Base-by-base conservation (phyloP, 2,888 invertebrate species). In the Parnassius orleans region DNA sequence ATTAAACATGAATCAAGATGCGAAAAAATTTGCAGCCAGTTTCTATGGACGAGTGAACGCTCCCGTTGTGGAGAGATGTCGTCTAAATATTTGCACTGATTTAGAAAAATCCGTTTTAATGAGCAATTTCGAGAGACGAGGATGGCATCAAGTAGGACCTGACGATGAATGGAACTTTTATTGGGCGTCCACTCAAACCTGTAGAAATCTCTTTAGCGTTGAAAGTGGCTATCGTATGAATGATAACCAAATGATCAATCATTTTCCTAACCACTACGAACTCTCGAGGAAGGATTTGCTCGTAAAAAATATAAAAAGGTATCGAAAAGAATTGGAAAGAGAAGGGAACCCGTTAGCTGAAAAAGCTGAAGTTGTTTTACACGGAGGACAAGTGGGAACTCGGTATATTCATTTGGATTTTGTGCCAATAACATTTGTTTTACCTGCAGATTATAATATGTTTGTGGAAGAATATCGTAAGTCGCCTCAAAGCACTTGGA, bases 371-470 rank as follows among this genome's bases (percentile, higher is more conserved):
- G 78, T 91, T 33, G 76, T 78, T 11, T 81, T 92, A 42, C 83
- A 86, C 1, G 92, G 89, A 14, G 96, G 97, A 46, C 95, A 95
- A 62, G 85, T 87, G 2, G 93, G 93, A 44, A 93, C 94, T 9
- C 94, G 95, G 71, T 97, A 97, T 80, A 81, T 95, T 58, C 94
- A 97, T 80, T 87, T 97, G 78, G 98, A 98, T 89, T 98, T 98
- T 77, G 96, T 99, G 71, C 98, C 98, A 0, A 94, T 97, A 7
- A 99, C 98, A 0, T 99, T 97, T 82, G 97, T 98, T 54, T 88
- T 99, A 60, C 98, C 98, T 2, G 97, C 98, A 51, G 98, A 99
- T 84, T 98, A 98, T 83, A 98, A 98, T 79, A 95, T 98, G 94
- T 98, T 98, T 83, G 98, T 98, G 1, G 98, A 98, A 79, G 98